Evolutionary conservation across 2,888 invertebrate species (phyloP).

Genomic region (Cheilosia variabilis): DNA sequence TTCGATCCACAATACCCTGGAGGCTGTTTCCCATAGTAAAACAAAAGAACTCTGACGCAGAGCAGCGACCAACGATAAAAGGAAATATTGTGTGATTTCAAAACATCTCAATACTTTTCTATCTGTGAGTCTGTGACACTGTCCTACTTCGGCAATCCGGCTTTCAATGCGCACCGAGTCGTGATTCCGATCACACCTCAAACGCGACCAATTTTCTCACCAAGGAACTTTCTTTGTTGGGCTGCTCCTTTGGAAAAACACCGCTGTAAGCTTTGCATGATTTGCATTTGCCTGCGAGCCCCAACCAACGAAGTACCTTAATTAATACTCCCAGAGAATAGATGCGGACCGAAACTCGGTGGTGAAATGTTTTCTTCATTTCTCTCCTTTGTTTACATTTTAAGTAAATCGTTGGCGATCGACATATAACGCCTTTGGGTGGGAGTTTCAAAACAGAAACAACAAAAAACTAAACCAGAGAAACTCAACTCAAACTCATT

Average conservation of each 20-base stretch:
- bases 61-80: too few species aligned
- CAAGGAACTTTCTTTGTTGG: slow-evolving; percentile 56
- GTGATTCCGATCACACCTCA: slow-evolving; percentile 62
- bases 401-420: slow-evolving; percentile 69
- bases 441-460: slow-evolving; percentile 14
- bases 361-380: slow-evolving; percentile 56
- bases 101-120: slow-evolving; percentile 7
- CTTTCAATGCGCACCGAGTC: too few species aligned
- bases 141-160: not conserved
- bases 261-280: slow-evolving; percentile 54
- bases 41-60: too few species aligned
- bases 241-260: slow-evolving; percentile 6
- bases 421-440: slow-evolving; percentile 63
- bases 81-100: not conserved
- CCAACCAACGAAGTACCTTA: slow-evolving; percentile 27
- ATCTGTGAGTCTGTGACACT: not conserved
- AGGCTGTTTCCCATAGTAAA: too few species aligned
- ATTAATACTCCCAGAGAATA: slow-evolving; percentile 46
- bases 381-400: slow-evolving; percentile 68
- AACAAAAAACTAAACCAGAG: slow-evolving; percentile 16
- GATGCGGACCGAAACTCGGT: not conserved
- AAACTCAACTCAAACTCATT: slow-evolving; percentile 25
- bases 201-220: slow-evolving; percentile 51
- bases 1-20: too few species aligned
- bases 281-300: slow-evolving; percentile 44